Conservation (phyloP, 2,797 vertebrate genomes). For the Eremophila alpestris region DNA sequence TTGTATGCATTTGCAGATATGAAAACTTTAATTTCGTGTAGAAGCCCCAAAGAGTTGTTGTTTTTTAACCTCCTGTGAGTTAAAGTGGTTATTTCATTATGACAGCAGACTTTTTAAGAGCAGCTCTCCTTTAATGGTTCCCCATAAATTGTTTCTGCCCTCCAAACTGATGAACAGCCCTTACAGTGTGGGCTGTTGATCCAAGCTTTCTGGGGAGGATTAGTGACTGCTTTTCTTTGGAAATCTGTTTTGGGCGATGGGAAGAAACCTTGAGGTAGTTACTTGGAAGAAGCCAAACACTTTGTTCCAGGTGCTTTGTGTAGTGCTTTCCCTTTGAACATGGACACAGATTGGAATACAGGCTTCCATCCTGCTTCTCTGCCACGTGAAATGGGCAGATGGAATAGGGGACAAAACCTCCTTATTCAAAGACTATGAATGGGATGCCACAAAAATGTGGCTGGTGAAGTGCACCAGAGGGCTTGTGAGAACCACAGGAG, state of each 20-base stretch:
- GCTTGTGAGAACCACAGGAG: not conserved
- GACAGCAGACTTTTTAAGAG: not conserved
- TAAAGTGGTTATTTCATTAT: not conserved
- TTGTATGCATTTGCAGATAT: not conserved
- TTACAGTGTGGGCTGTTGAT: not conserved
- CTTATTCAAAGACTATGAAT: not conserved
- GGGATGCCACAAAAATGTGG: not conserved
- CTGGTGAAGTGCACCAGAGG: not conserved
- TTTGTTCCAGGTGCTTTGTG: not conserved
- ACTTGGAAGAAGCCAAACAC: not conserved
- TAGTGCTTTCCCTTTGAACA: not conserved
- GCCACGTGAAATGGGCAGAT: not conserved
- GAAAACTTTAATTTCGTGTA: not conserved
- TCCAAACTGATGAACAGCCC: not conserved
- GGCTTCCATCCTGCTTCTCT: not conserved
- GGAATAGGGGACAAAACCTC: not conserved
- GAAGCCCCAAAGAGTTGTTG: not conserved
- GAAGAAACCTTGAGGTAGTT: not conserved
- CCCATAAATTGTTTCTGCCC: not conserved
- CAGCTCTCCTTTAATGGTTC: not conserved
- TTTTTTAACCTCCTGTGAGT: not conserved
- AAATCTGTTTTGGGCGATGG: not conserved
- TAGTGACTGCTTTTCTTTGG: not conserved
- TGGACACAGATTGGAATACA: not conserved
- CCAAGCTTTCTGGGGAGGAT: not conserved